Base-by-base conservation (phyloP, 64 coral and sea anemone species). In the Cladopsammia gracilis region DNA sequence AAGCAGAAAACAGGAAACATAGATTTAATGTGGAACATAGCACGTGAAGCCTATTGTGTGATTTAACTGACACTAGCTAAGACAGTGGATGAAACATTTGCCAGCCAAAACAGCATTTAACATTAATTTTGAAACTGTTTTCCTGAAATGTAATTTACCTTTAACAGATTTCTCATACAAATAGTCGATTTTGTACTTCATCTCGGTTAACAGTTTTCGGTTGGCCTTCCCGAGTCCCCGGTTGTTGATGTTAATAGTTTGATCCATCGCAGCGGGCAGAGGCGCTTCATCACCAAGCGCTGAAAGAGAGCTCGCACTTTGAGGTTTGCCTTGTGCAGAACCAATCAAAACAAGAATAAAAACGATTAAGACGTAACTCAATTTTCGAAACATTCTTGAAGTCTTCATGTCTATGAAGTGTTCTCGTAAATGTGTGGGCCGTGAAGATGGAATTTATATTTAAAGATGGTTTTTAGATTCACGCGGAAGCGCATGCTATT, bases 181-280 rank as follows among this genome's bases (percentile, higher is more conserved):
- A 62, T 9, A 81, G 57, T 81, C 78, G 42, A 81, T 61, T 61
- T 61, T 81, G 23, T 34, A 13, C 24, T 81, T 81, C 54, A 81
- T 62, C 6, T 81, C 78, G 22, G 6, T 61, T 19, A 81, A 54
- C 24, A 81, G 22, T 62, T 81, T 58, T 61, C 56, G 12, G 14
- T 81, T 54, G 25, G 10, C 16, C 13, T 59, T 81, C 14, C 25
- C 78, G 23, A 81, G 34, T 2, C 57, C 78, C 54, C 78, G 44
- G 78, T 61, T 81, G 54, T 81, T 81, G 24, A 81, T 43, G 12
- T 81, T 81, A 61, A 81, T 61, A 4, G 78, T 81, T 61, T 81
- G 54, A 6, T 81, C 25, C 6, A 57, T 58, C 25, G 18, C n/a
- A n/a, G n/a, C n/a, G n/a, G n/a, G 11, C 15, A 44, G 78, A 1